phyloP scores from a whole-genome alignment of 2,888 invertebrate genomes.

The Venusia cambrica region DNA sequence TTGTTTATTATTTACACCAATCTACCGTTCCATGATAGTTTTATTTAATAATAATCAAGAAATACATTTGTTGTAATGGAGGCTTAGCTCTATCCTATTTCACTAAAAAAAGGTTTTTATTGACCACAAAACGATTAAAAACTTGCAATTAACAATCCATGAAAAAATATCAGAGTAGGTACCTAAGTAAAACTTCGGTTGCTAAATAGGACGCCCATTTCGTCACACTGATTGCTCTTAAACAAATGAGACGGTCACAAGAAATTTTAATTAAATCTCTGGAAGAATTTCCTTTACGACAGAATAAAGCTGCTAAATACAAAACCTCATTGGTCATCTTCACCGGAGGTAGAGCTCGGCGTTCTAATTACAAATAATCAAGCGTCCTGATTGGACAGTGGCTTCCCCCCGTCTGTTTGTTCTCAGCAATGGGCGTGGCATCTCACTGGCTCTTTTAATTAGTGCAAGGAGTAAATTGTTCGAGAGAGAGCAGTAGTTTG shows the following conservation, averaged over 20 bases:
- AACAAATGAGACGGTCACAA: slow-evolving; percentile 53
- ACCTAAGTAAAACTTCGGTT: no score
- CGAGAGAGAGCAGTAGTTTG: slow-evolving; percentile 74
- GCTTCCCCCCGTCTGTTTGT: slow-evolving; percentile 76
- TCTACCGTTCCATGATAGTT: no score
- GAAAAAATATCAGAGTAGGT: slow-evolving; percentile 36
- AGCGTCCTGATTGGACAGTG: slow-evolving; percentile 68
- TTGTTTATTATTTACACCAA: no score
- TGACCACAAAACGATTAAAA: slow-evolving; percentile 5
- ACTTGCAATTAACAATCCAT: slow-evolving; percentile 25
- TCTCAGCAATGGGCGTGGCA: slow-evolving; percentile 72
- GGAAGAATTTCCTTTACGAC: slow-evolving; percentile 47
- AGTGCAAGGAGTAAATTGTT: slow-evolving; percentile 82
- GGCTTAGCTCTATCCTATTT: no score
- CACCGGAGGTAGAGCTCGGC: slow-evolving; percentile 62
- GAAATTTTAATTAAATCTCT: slow-evolving; percentile 62
- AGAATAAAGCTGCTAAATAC: slow-evolving; percentile 61
- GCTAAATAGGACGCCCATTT: slow-evolving; percentile 55
- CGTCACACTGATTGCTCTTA: slow-evolving; percentile 49
- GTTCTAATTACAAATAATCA: slow-evolving; percentile 82
- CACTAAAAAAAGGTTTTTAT: neutral
- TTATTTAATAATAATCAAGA: no score
- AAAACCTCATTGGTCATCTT: slow-evolving; percentile 76
- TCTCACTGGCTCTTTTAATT: slow-evolving; percentile 81
- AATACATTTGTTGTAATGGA: no score